Base-by-base conservation (phyloP, 2,888 invertebrate genomes). In the Leptinotarsa tumamoca region DNA sequence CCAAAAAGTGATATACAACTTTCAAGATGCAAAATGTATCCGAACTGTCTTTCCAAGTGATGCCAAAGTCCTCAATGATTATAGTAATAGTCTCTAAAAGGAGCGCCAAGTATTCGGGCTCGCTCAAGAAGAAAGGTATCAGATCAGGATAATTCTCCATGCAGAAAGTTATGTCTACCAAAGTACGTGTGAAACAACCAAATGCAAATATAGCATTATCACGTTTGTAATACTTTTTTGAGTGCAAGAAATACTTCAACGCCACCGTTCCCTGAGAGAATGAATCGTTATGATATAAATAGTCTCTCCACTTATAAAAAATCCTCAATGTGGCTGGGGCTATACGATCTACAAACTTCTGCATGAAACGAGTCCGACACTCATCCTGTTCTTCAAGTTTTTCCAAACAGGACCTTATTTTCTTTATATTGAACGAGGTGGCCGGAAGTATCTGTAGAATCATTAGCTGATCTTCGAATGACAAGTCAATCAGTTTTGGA, bases 11-110 rank as follows among this genome's bases (percentile, higher is more conserved):
- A 75, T 91, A 88, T 14, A 90, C 89, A 4, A 90, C 87, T 63
- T 90, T 89, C 56, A 92, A 87, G 15, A 95, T 88, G 80, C 93
- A 93, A 76, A 94, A 90, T 0, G 94, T 92, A 89, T 95, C 95
- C 3, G 95, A 90, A 74, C 94, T 94, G 82, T 95, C 94, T 74
- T 93, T 92, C 95, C 95, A 95, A 51, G 93, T 93, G 17, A 95
- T 92, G 77, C 93, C 91, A 81, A 93, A 93, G 67, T 92, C 91
- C 75, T 92, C 92, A 4, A 95, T 92, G 63, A 95, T 88, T 0
- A 90, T 89, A 27, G 92, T 89, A 15, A 95, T 88, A 0, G 91
- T 92, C 74, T 94, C 92, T 74, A 95, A 87, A 1, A 94, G 90
- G n/a, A 82, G 92, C 90, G 79, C 92, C 92, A 79, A 67, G 43